These are phyloP conservation scores for Aphidius colemani DNA, from an alignment of 2,888 invertebrate genomes.

Conservation along the genomic window DNA sequence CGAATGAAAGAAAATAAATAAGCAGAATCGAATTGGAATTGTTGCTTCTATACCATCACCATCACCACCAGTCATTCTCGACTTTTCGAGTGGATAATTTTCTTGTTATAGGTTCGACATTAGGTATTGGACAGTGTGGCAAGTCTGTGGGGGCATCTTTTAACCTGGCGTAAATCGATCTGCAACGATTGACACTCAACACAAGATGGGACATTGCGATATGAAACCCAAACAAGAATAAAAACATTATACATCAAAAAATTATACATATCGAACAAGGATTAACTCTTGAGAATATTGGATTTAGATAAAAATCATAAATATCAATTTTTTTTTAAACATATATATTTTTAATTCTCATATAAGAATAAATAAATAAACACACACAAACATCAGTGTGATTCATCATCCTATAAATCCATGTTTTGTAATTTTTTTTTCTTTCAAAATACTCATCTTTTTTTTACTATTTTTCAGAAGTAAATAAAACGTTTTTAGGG, in stretches of 20 bases:
- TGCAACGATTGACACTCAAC: conserved; percentile 37
- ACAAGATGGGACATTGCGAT: conserved; percentile 8
- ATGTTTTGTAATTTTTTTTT: no score
- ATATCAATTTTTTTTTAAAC: not conserved
- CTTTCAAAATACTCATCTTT: not conserved
- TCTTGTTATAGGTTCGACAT: conserved; percentile 56
- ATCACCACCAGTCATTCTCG: conserved; percentile 38
- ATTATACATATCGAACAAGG: conserved; percentile 37
- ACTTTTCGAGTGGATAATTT: conserved; percentile 58
- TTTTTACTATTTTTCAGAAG: not conserved
- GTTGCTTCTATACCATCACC: conserved; percentile 25
- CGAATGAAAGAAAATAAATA: conserved; percentile 22
- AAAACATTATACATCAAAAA: conserved; percentile 1
- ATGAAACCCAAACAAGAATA: conserved; percentile 6
- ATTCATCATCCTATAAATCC: no score
- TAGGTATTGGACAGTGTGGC: conserved; percentile 27
- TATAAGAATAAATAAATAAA: not conserved
- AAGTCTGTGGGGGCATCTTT: conserved; percentile 20
- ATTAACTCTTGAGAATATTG: conserved; percentile 52
- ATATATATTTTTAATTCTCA: conserved; percentile 1
- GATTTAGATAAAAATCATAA: conserved; percentile 47
- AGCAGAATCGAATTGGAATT: conserved; percentile 29
- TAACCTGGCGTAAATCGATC: conserved; percentile 24
- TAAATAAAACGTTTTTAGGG: conserved; percentile 8
- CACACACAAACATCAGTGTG: no score